Evolutionary conservation across 1,140 invertebrate species (phyloP), one percentile per base, ranked within the genome.

Genomic region (Macrosteles quadrilineatus): DNA sequence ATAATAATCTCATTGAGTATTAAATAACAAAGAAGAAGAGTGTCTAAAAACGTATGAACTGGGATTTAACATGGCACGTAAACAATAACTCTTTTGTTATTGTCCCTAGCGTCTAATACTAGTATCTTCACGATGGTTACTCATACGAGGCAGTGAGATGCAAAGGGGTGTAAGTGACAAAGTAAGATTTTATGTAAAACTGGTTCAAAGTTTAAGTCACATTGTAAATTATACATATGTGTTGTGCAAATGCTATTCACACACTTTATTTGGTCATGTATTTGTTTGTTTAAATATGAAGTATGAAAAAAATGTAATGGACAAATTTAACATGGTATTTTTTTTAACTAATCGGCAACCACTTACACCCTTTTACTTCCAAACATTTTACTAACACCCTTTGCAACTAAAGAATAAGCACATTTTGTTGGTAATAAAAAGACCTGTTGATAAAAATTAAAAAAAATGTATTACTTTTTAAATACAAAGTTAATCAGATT

Each of bases 161-260:
- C 32, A 64, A 64, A 64, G 31, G 62, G 62, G 17, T 64, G 62
- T 36, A 64, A 64, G 62, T 64, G 62, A 36, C 62, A 64, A 64
- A 36, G 17, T 40, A 64, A 64, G 17, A 27, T 43, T 64, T 64
- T 64, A 3, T 25, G 62, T 64, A 36, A 64, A 64, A 64, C 32
- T 17, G 36, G 31, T 12, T 64, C 55, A 27, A 59, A 59, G 55
- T 59, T 59, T 25, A 59, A 23, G 21, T 14, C 23, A 32, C 14
- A 14, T 40, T 19, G 31, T 19, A 17, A 64, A 36, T 31, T 64
- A 4, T 62, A 36, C 32, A 14, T 36, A 36, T 36, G 32, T 36
- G 4, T 36, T 36, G 4, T 36, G 32, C 4, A 36, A 36, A 36
- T 36, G 32, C 32, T 36, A 36, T 62, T 31, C 14, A 29, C 14